These are phyloP conservation scores for Taenioides sp. DNA, from an alignment of 2,797 vertebrate species.

Conservation along the genomic window DNA sequence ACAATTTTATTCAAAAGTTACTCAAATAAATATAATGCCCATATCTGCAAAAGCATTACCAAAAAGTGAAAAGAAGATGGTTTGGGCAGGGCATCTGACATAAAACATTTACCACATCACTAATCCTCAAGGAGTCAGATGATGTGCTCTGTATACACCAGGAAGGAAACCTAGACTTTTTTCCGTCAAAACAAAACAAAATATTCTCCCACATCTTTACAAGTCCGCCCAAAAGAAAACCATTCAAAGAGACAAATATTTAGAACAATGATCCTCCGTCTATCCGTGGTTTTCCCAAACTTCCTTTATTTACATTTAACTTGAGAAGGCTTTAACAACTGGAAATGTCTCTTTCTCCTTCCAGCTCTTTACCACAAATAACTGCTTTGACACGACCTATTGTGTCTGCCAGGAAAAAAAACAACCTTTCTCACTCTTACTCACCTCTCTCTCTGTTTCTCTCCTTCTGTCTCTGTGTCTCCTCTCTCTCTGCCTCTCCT, in stretches of 20 bases:
- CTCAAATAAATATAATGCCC: too few relatives aligned
- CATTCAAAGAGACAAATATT: background rate
- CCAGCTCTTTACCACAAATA: slow-evolving; percentile 65
- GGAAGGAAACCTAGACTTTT: background rate
- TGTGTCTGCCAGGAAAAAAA: slow-evolving; percentile 70
- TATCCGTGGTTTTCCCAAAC: background rate
- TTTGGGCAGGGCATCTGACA: too few relatives aligned
- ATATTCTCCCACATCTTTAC: background rate
- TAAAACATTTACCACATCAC: too few relatives aligned
- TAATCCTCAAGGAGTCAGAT: background rate
- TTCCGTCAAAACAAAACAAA: background rate
- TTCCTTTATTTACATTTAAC: slow-evolving; percentile 12
- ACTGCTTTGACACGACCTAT: slow-evolving; percentile 63
- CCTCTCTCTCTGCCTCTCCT: too few relatives aligned
- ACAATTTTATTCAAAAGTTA: too few relatives aligned
- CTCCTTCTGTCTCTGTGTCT: too few relatives aligned
- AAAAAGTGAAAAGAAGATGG: too few relatives aligned
- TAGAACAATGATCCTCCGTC: slow-evolving; percentile 4
- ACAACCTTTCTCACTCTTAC: slow-evolving; percentile 43
- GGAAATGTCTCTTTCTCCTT: slow-evolving; percentile 9
- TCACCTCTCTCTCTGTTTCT: too few relatives aligned
- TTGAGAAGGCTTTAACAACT: slow-evolving; percentile 11
- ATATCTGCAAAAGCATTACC: too few relatives aligned
- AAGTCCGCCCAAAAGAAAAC: background rate
- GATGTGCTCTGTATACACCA: background rate